A percentile compares a stretch with the other conserved stretches of the same genome.
phyloP scores from a whole-genome alignment of 2,797 vertebrate genomes.

The Myotis pilosus region DNA sequence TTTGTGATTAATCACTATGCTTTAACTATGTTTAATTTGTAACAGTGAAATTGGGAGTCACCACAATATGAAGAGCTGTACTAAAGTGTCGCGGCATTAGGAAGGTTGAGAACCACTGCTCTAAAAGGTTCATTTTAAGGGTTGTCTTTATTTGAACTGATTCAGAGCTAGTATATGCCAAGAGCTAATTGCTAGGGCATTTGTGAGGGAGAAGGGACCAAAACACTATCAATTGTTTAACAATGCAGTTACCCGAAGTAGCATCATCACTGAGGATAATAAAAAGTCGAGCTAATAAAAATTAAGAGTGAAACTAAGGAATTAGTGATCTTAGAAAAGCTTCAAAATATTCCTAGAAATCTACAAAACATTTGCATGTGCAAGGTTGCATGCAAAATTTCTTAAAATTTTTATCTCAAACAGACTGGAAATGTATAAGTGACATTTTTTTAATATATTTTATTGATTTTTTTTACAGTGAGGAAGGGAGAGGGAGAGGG shows the following conservation, averaged over 20 bases:
- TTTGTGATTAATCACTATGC: too few species aligned
- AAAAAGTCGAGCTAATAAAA: background rate
- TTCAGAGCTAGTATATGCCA: background rate
- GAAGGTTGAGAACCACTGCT: too few species aligned
- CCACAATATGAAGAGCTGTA: too few species aligned
- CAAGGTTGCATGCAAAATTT: background rate
- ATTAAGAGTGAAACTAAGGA: background rate
- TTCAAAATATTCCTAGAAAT: background rate
- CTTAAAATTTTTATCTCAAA: background rate
- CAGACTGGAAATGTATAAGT: background rate
- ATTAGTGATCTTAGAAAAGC: background rate
- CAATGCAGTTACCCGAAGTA: background rate
- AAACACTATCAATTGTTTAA: background rate
- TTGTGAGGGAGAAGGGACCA: background rate
- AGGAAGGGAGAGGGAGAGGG: too few species aligned
- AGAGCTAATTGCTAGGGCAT: background rate
- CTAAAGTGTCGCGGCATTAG: too few species aligned
- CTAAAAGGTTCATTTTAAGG: background rate
- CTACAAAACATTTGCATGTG: fast-evolving
- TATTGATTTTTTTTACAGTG: too few species aligned
- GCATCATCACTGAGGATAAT: background rate
- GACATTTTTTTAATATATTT: background rate
- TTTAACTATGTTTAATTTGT: too few species aligned
- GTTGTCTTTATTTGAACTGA: background rate
- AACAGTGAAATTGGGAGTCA: too few species aligned